A percentile compares a stretch with the other conserved stretches of the same genome.
Conservation (phyloP, 1,140 invertebrate genomes). For the Chrysopa pallens region DNA sequence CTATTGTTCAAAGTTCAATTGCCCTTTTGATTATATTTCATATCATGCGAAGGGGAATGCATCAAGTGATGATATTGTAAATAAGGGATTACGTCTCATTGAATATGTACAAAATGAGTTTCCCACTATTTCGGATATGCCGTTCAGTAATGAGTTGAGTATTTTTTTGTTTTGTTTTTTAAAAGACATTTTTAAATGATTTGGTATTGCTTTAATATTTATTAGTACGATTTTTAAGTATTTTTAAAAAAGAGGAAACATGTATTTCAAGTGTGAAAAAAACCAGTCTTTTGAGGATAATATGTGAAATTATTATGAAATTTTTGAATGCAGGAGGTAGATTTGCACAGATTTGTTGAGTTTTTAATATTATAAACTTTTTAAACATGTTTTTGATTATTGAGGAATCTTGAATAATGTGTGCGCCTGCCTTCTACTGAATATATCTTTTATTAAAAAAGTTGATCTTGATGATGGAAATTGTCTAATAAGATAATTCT, state of each 20-base stretch:
- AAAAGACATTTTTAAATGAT: neutral
- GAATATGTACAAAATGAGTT: constrained; percentile 18
- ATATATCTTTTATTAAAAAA: no score
- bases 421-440: no score
- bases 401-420: no score
- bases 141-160: constrained; percentile 24
- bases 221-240: neutral
- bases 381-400: no score
- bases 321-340: no score
- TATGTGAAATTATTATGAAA: no score
- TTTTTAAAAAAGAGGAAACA: neutral
- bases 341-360: no score
- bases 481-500: no score
- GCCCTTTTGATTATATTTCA: constrained; percentile 24
- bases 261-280: no score
- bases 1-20: constrained; percentile 18
- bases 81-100: constrained; percentile 18
- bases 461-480: no score
- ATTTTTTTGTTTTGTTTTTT: neutral
- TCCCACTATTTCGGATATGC: constrained; percentile 18
- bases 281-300: no score
- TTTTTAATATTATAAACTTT: no score
- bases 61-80: constrained; percentile 17
- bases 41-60: constrained; percentile 29
- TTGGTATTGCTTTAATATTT: neutral